Conservation (phyloP, 2,113 vertebrate species). For the Scolopax mira region DNA sequence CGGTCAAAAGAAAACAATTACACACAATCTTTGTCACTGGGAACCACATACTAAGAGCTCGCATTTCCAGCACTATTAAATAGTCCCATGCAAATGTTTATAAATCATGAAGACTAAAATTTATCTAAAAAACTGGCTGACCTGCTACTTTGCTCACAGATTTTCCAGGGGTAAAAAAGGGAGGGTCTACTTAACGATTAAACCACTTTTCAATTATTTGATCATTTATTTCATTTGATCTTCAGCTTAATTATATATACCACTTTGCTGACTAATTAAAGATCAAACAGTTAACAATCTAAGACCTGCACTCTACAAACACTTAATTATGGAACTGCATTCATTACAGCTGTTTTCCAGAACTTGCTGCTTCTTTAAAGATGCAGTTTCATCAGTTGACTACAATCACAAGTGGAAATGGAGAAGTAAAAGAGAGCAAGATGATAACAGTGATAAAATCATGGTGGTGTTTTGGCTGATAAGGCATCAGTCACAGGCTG, state of each 20-base stretch:
- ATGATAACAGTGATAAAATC: not conserved
- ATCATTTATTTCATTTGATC: constrained; percentile 20
- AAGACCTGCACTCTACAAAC: not conserved
- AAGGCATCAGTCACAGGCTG: not conserved
- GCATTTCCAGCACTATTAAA: not conserved
- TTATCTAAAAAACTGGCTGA: not conserved
- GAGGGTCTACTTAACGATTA: not conserved
- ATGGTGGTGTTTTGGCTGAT: not conserved
- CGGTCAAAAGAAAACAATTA: not conserved
- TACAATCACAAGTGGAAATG: not conserved
- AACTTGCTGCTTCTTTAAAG: not conserved
- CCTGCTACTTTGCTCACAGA: not conserved
- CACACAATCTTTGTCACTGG: not conserved
- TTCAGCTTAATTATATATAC: constrained; percentile 14
- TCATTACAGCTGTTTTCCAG: not conserved
- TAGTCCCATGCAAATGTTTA: not conserved
- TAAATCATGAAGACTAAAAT: not conserved
- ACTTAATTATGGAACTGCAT: not conserved
- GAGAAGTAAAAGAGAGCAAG: not conserved
- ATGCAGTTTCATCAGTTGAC: not conserved
- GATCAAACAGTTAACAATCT: constrained; percentile 45
- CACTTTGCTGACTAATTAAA: constrained; percentile 37
- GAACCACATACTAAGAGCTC: not conserved
- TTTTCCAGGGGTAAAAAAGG: not conserved
- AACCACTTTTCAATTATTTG: not conserved